Evolutionary conservation across 2,113 vertebrate genomes (phyloP), one percentile per base, ranked within the genome.

Genomic region (Brienomyrus brachyistius): DNA sequence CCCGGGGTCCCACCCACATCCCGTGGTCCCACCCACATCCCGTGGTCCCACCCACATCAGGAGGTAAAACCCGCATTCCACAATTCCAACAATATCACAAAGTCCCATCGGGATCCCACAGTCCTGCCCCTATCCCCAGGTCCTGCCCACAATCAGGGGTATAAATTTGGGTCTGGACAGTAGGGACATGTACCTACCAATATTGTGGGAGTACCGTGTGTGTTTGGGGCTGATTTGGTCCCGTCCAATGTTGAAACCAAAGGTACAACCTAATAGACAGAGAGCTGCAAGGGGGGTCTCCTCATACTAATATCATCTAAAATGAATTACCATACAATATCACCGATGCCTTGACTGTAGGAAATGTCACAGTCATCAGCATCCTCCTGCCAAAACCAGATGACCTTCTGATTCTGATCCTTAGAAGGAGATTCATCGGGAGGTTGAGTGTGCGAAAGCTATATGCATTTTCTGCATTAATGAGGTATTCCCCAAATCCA

Each of bases 401-500:
- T 70, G n/a, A n/a, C 62, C 62, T 70, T 70, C 62, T 70, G 62
- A 31, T 70, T 70, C 62, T 31, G 27, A 70, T 70, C 23, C 23
- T 66, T 1, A 66, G 59, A 66, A 66, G 59, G 59, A 27, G 59
- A 66, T n/a, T 27, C 62, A 31, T 31, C 10, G 11, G n/a, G n/a
- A 31, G 11, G 45, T 4, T 40, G 54, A 52, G 2, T 17, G 56
- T 40, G 48, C 23, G 45, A 74, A 85, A 84, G 31, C 54, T 11
- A 91, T 92, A 92, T 92, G 92, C 92, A 31, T 91, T 94, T 95
- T 91, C 93, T 93, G 91, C 90, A 92, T 92, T 90, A 89, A 91
- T 92, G 93, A 93, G 94, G 92, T 91, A 92, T 93, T 93, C 92
- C 91, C 92, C 87, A 90, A 88, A 89, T 90, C 93, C 91, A 90